A percentile compares a stretch with the other conserved stretches of the same genome.
These are phyloP conservation scores for Mesocentrotus franciscanus DNA, from an alignment of 53 echinoderm and acorn worm genomes.

Conservation along the genomic window DNA sequence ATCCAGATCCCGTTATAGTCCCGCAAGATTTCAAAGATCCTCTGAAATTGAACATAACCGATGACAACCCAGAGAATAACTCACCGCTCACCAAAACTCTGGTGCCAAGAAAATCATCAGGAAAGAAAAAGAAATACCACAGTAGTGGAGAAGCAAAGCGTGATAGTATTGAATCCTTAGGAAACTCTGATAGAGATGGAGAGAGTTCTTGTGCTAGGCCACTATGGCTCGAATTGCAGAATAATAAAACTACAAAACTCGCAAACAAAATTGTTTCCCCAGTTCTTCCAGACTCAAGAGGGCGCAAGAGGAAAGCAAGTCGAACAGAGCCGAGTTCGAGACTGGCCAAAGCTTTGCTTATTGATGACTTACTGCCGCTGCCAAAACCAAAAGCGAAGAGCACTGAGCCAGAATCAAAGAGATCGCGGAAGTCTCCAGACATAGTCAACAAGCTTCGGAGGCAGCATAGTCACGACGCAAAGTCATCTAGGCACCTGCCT, in stretches of 20 bases:
- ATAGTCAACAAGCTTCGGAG: constrained; percentile 64
- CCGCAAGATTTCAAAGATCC: constrained; percentile 90
- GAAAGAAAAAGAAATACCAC: constrained; percentile 80
- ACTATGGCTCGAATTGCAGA: constrained; percentile 35
- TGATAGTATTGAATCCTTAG: constrained; percentile 62
- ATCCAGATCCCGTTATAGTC: constrained; percentile 93
- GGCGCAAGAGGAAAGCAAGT: constrained; percentile 76
- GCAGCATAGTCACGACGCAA: constrained; percentile 80
- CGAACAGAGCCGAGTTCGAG: constrained; percentile 82
- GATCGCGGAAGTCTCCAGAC: constrained; percentile 34
- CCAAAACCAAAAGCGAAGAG: constrained; percentile 7
- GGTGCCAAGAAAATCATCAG: constrained; percentile 65
- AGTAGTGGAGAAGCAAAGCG: constrained; percentile 49
- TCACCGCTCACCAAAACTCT: constrained; percentile 75
- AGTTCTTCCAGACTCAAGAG: constrained; percentile 85
- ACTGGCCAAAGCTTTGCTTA: constrained; percentile 80
- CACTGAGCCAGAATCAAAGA: constrained; percentile 36
- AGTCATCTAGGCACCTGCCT: constrained; percentile 66
- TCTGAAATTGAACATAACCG: constrained; percentile 82
- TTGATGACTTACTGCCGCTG: constrained; percentile 58
- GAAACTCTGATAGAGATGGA: constrained; percentile 63
- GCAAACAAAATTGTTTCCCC: constrained; percentile 97
- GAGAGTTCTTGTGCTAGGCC: constrained; percentile 50
- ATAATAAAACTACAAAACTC: constrained; percentile 54
- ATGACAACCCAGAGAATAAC: constrained; percentile 70